A percentile compares a stretch with the other conserved stretches of the same genome.
phyloP scores from a whole-genome alignment of 2,888 invertebrate species.

The Rutpela maculata region DNA sequence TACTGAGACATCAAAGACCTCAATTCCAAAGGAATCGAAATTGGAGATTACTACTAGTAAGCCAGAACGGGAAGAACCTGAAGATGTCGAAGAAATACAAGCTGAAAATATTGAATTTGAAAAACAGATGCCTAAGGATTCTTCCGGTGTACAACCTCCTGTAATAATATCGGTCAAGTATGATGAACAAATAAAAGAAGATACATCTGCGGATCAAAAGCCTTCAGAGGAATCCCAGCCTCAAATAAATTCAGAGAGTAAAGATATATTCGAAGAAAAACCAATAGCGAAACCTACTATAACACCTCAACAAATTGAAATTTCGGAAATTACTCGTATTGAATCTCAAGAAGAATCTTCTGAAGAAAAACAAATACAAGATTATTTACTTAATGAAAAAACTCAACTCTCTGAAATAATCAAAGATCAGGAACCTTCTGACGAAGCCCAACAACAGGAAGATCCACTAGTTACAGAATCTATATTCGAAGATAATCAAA shows the following conservation, averaged over 20 bases:
- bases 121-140: background rate
- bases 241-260: background rate
- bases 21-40: background rate
- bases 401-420: no score
- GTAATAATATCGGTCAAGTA: background rate
- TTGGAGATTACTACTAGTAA: background rate
- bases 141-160: background rate
- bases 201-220: background rate
- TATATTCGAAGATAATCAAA: background rate
- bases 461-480: background rate
- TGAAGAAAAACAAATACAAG: slow-evolving; percentile 5
- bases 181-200: background rate
- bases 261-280: background rate
- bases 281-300: background rate
- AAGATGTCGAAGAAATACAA: background rate
- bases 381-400: no score
- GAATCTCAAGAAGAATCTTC: background rate
- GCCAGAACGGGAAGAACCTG: background rate
- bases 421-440: no score
- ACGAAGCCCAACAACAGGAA: background rate
- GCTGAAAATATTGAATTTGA: background rate
- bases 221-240: background rate
- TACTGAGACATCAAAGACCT: background rate
- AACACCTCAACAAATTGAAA: no score
- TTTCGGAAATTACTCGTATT: background rate